These are phyloP conservation scores for Phengaris alcon DNA, from an alignment of 2,888 invertebrate species.

Conservation along the genomic window DNA sequence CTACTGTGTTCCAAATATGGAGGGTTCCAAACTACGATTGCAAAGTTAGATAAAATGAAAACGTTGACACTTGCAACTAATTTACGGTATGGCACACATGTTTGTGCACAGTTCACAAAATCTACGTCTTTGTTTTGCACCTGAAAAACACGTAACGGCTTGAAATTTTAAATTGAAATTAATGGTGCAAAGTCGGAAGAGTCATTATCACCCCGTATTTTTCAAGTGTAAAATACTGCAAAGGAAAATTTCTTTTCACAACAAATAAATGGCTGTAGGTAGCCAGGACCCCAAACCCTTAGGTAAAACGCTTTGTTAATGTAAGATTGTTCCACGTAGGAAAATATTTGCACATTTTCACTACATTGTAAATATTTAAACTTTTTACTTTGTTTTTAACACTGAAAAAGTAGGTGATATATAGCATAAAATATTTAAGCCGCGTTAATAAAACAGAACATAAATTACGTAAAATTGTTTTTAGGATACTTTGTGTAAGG, in stretches of 20 bases:
- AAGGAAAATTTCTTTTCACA: conserved; percentile 14
- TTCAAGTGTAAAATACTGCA: conserved; percentile 22
- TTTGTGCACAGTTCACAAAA: conserved; percentile 1
- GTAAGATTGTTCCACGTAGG: conserved; percentile 41
- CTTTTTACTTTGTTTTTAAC: conserved; percentile 37
- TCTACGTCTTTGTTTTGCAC: conserved; percentile 10
- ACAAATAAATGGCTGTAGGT: conserved; percentile 25
- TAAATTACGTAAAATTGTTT: background rate
- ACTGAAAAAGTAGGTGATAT: conserved; percentile 20
- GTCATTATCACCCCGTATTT: conserved; percentile 18
- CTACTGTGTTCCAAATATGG: too few relatives aligned
- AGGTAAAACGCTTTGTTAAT: conserved; percentile 40
- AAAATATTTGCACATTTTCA: conserved; percentile 47
- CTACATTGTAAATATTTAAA: conserved; percentile 42
- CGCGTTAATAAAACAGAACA: background rate
- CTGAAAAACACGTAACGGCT: background rate
- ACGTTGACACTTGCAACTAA: background rate
- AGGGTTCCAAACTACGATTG: background rate
- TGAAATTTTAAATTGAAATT: conserved; percentile 9
- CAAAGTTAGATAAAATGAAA: background rate
- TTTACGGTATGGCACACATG: conserved; percentile 10
- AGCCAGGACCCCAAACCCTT: conserved; percentile 27
- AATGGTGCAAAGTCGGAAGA: conserved; percentile 10
- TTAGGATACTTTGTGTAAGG: conserved; percentile 6
- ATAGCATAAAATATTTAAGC: conserved; percentile 23